These are phyloP conservation scores for Pituophis catenifer DNA, from an alignment of 2,113 vertebrate species.

Conservation along the genomic window DNA sequence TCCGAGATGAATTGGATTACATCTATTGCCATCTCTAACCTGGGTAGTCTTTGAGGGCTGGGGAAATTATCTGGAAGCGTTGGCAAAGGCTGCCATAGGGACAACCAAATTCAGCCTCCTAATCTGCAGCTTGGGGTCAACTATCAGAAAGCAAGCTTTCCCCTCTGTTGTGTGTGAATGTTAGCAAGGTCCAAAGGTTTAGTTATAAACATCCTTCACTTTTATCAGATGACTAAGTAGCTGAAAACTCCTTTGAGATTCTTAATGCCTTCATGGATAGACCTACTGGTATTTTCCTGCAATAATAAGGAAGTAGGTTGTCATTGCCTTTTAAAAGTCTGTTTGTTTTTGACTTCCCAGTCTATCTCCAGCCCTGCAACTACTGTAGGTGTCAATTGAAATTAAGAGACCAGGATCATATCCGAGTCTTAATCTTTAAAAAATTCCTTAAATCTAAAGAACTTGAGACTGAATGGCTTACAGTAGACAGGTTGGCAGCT, in stretches of 20 bases:
- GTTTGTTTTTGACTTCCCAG: background rate
- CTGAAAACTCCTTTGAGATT: background rate
- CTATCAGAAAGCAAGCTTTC: background rate
- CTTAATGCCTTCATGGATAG: background rate
- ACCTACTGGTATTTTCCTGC: background rate
- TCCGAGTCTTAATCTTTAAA: background rate
- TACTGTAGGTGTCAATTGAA: background rate
- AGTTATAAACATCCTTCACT: background rate
- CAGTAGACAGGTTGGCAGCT: background rate
- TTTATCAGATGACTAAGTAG: background rate
- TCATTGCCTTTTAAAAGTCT: background rate
- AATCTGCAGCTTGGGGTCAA: background rate
- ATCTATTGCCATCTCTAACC: background rate
- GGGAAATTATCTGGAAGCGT: background rate
- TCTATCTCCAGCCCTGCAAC: background rate
- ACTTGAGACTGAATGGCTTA: no score
- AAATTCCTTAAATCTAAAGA: background rate
- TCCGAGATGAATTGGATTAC: background rate
- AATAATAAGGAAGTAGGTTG: background rate
- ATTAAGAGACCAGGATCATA: background rate
- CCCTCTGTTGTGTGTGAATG: background rate
- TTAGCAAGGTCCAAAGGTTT: background rate
- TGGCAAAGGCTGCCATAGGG: background rate
- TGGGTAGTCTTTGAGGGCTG: background rate
- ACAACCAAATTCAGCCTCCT: background rate